These are phyloP conservation scores for Simalia tracyae DNA, from an alignment of 2,797 vertebrate genomes.

Conservation along the genomic window DNA sequence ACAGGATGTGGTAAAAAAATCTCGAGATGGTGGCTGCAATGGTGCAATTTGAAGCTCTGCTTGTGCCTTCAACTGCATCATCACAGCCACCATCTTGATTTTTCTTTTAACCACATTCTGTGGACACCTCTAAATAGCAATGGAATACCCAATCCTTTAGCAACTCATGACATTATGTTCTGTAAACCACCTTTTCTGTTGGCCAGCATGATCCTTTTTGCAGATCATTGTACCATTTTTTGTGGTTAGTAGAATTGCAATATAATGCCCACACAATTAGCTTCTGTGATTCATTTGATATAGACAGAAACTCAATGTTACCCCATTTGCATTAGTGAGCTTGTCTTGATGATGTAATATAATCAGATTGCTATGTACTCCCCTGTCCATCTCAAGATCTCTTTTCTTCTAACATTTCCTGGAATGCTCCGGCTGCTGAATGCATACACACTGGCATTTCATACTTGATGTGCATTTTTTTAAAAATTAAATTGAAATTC, in stretches of 20 bases:
- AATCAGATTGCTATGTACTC: background rate
- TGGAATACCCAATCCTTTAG: slow-evolving; percentile 25
- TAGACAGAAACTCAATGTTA: background rate
- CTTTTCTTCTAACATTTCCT: background rate
- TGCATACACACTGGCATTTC: background rate
- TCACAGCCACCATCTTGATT: background rate
- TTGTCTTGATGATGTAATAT: background rate
- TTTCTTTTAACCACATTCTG: background rate
- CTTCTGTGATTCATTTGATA: background rate
- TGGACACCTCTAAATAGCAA: slow-evolving; percentile 24
- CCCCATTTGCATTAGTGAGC: background rate
- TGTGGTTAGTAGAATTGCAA: background rate
- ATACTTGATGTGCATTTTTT: background rate
- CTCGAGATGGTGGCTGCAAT: background rate
- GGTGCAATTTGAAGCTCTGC: background rate
- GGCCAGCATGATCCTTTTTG: background rate
- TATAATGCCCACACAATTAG: background rate
- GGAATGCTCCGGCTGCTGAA: background rate
- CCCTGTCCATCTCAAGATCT: background rate
- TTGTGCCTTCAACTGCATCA: background rate
- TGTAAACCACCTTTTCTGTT: slow-evolving; percentile 34
- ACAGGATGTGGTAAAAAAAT: background rate
- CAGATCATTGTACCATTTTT: background rate
- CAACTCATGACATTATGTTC: slow-evolving; percentile 47
- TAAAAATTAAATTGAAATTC: background rate